Evolutionary conservation across 2,113 vertebrate genomes (phyloP).

Genomic region (Phainopepla nitens): DNA sequence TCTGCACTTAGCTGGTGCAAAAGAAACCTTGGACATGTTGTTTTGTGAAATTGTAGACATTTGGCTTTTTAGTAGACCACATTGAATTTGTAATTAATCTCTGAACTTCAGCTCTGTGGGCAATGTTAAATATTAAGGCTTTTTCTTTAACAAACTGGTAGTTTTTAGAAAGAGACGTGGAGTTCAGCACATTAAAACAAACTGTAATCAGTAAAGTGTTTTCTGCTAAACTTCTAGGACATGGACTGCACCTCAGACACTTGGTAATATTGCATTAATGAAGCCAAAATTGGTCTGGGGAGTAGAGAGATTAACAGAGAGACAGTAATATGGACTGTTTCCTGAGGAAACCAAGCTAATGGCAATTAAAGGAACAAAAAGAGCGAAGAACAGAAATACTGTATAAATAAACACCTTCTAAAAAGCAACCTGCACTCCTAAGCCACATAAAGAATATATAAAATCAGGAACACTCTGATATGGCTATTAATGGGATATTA

Average conservation of each 20-base stretch:
- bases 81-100: conserved; percentile 16
- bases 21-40: background rate
- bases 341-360: background rate
- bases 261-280: background rate
- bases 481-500: background rate
- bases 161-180: background rate
- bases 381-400: background rate
- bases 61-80: background rate
- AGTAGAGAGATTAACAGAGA: background rate
- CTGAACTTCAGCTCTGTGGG: conserved; percentile 28
- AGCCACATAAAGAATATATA: background rate
- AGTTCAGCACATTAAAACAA: background rate
- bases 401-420: background rate
- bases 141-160: background rate
- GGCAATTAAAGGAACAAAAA: background rate
- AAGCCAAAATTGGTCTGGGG: background rate
- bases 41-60: conserved; percentile 21
- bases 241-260: background rate
- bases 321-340: background rate
- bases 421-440: background rate
- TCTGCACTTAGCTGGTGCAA: background rate
- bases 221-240: background rate
- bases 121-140: background rate
- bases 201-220: background rate
- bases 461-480: background rate